A percentile compares a stretch with the other conserved stretches of the same genome.
These are phyloP conservation scores for Lithobates sylvaticus DNA, from an alignment of 2,797 vertebrate species.

Conservation along the genomic window DNA sequence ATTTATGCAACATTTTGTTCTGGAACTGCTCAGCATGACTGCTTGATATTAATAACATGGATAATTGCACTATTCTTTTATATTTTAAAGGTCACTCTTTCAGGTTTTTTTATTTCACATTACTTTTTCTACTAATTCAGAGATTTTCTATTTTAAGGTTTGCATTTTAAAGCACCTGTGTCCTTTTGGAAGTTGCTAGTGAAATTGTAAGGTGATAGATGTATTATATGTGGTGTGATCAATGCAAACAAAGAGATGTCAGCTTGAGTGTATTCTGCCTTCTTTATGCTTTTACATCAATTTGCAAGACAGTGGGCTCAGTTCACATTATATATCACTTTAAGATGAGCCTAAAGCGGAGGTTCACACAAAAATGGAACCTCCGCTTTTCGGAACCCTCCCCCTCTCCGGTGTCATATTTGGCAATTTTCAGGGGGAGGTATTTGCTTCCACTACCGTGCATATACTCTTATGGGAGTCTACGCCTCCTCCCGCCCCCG, in stretches of 20 bases:
- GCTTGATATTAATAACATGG: conserved; percentile 31
- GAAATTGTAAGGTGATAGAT: neutral
- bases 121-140: conserved; percentile 1
- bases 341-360: too few relatives aligned
- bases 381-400: too few relatives aligned
- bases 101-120: conserved; percentile 7
- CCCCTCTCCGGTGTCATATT: too few relatives aligned
- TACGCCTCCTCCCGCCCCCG: too few relatives aligned
- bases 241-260: neutral
- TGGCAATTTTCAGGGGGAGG: too few relatives aligned
- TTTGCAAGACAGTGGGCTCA: too few relatives aligned
- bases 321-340: too few relatives aligned
- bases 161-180: conserved; percentile 1
- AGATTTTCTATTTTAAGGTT: conserved; percentile 10
- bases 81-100: conserved; percentile 46
- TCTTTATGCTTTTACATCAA: too few relatives aligned
- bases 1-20: conserved; percentile 23
- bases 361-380: too few relatives aligned
- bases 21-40: neutral
- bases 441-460: too few relatives aligned
- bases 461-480: too few relatives aligned
- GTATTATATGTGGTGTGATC: neutral
- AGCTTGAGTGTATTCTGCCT: too few relatives aligned
- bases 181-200: neutral
- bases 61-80: conserved; percentile 18